A percentile compares a stretch with the other conserved stretches of the same genome.
These are phyloP conservation scores for Rhingia campestris DNA, from an alignment of 2,888 invertebrate genomes.

Conservation along the genomic window DNA sequence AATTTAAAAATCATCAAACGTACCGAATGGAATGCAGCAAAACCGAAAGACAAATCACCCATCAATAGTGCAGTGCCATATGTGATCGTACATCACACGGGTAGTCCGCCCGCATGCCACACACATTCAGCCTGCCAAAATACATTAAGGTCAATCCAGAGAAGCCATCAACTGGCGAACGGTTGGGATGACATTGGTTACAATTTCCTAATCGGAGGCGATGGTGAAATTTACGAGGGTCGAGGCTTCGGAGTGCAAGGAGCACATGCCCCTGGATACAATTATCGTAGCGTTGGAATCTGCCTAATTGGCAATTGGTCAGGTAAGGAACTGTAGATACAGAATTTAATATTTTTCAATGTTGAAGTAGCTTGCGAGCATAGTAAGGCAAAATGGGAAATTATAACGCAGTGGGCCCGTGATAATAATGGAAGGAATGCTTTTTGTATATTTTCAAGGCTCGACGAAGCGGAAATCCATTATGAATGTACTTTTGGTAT, in stretches of 20 bases:
- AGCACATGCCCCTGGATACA: conserved; percentile 87
- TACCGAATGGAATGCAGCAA: conserved; percentile 37
- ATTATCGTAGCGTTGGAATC: conserved; percentile 86
- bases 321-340: conserved; percentile 51
- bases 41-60: conserved; percentile 77
- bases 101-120: conserved; percentile 84
- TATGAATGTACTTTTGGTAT: conserved; percentile 84
- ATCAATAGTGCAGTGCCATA: conserved; percentile 84
- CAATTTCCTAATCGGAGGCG: conserved; percentile 87
- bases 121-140: conserved; percentile 83
- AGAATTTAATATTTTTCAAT: neutral
- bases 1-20: conserved; percentile 40
- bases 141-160: conserved; percentile 86
- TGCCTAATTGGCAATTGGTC: conserved; percentile 84
- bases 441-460: conserved; percentile 39
- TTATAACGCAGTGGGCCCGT: conserved; percentile 23
- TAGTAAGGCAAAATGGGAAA: conserved; percentile 7
- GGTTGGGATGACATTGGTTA: conserved; percentile 87
- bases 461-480: conserved; percentile 61
- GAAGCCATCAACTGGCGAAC: conserved; percentile 84
- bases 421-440: conserved; percentile 38
- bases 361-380: neutral
- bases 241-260: conserved; percentile 87
- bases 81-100: conserved; percentile 87
- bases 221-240: conserved; percentile 87